Base-by-base conservation (phyloP, 2,888 invertebrate genomes). In the Plagiodera versicolora region DNA sequence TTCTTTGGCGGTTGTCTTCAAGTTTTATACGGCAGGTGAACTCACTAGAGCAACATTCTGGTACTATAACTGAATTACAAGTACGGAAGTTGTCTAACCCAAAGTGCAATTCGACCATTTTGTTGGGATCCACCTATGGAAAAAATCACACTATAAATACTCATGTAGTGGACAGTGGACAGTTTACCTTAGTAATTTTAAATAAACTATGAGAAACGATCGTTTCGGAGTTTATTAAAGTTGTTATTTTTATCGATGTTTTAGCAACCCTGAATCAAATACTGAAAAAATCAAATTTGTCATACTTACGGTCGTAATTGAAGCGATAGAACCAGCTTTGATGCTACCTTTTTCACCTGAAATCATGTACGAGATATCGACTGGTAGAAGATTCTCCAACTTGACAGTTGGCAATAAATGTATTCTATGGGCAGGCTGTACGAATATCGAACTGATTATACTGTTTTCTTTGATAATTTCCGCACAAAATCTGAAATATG, bases 301-400 rank as follows among this genome's bases (percentile, higher is more conserved):
- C 10, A 24, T 50, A 71, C 72, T 71, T 65, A 79, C 78, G 58
- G 69, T 71, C 19, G 79, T 78, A 16, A 79, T 63, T 0, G 76
- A 68, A n/a, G 69, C 69, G 51, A 73, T 72, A 64, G 58, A 81
- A 75, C 74, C 82, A n/a, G 75, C 73, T 55, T 65, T 63, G 14
- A 80, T 70, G 14, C 74, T 68, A 11, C 76, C 70, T 54, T 65
- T 68, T 49, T 73, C 75, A 1, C 77, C 80, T 11, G 81, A 80
- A 39, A 84, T 80, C 73, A 85, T 85, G 73, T 86, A 92, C 56
- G 86, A 82, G 61, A 94, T 76, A 79, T 93, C 93, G 67, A 90
- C 85, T 0, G 98, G 98, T 54, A 98, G 84, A 62, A 98, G 84
- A 84, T 98, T 98, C 66, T 89, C 88, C 2, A 98, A 77, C 14